These are phyloP conservation scores for Baccha elongata DNA, from an alignment of 2,888 invertebrate genomes.

Conservation along the genomic window DNA sequence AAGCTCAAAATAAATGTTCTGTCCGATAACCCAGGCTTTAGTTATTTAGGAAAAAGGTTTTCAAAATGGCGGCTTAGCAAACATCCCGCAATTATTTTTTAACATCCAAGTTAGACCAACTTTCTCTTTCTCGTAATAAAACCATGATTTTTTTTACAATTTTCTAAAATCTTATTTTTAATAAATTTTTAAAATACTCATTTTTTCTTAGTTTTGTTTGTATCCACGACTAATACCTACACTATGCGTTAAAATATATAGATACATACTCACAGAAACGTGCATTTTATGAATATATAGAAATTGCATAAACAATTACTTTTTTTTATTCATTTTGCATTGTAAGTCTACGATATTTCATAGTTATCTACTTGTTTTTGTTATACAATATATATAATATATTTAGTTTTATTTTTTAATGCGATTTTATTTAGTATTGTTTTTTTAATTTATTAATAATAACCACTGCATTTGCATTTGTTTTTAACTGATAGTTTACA, in stretches of 20 bases:
- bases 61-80: no score
- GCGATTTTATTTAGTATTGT: conserved; percentile 32
- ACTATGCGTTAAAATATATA: conserved; percentile 54
- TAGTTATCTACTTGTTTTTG: conserved; percentile 50
- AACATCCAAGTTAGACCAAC: no score
- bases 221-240: conserved; percentile 42
- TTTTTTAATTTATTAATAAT: conserved; percentile 40
- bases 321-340: conserved; percentile 72
- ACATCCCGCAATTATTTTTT: no score
- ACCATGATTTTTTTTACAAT: conserved; percentile 70
- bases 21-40: no score
- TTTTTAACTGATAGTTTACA: conserved; percentile 62
- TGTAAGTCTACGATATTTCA: conserved; percentile 69
- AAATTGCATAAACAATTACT: conserved; percentile 50
- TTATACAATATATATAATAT: conserved; percentile 55
- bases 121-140: conserved; percentile 48
- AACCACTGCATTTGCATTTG: conserved; percentile 61
- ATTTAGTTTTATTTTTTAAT: conserved; percentile 66
- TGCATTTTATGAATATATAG: conserved; percentile 55
- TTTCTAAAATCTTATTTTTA: conserved; percentile 75
- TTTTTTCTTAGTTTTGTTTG: conserved; percentile 45
- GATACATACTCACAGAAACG: conserved; percentile 57
- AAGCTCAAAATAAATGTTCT: no score
- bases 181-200: conserved; percentile 74
- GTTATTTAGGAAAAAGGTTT: no score